Evolutionary conservation across 1,140 invertebrate species (phyloP), one percentile per base, ranked within the genome.

Genomic region (Ruditapes philippinarum): DNA sequence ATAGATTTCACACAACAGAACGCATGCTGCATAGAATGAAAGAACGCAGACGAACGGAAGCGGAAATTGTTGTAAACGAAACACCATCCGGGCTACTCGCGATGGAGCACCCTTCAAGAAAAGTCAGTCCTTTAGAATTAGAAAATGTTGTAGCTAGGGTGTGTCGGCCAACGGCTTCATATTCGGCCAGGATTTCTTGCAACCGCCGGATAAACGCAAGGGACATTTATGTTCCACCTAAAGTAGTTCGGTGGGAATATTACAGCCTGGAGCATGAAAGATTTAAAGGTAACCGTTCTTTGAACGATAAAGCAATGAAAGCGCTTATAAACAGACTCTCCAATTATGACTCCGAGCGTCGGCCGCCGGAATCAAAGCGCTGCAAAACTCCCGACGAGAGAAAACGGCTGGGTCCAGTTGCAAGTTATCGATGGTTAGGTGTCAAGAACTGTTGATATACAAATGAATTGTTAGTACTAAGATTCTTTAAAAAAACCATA

Each of bases 151-250:
- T 87, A 14, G 38, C 74, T 25, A 70, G 85, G 25, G 85, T 87
- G 2, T 79, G 54, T 38, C 85, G 73, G 22, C 85, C 85, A 57
- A 87, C 85, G 33, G 85, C 60, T 70, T 60, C 85, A 19, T 79
- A 62, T 49, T 60, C 73, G 0, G 85, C 85, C 4, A 74, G 85
- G 40, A 51, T 68, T 54, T 78, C 85, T 36, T 76, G 40, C 5
- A 65, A 28, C 40, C 85, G 85, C 22, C 74, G 85, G 33, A 87
- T 87, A 42, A 60, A 87, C n/a, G 40, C 57, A n/a, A 79, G 36
- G 40, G 85, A 87, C 22, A 87, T 87, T 28, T 87, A 87, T 62
- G 85, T 87, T 19, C 85, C 85, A 17, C 85, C 85, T 1, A 76
- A 65, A 45, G 54, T 42, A 5, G 85, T 87, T 1, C 28, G 31